Conservation (phyloP, 2,113 vertebrate species). For the Struthio camelus region DNA sequence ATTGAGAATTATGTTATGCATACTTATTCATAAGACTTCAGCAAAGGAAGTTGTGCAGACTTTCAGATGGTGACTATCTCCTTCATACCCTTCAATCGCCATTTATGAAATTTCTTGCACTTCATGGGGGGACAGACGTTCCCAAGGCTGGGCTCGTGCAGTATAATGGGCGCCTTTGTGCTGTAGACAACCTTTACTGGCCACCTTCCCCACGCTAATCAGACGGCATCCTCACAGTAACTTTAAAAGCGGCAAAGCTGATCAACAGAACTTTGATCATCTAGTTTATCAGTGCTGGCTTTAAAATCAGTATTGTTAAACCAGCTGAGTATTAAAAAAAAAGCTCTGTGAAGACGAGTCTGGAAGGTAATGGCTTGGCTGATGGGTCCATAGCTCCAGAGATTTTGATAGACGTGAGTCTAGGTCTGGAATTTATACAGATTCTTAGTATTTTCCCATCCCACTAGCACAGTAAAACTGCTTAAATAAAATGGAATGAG, state of each 20-base stretch:
- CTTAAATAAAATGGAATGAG: not conserved
- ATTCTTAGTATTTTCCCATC: constrained; percentile 4
- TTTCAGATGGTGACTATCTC: not conserved
- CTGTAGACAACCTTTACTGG: not conserved
- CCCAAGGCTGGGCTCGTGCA: not conserved
- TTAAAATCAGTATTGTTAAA: not conserved
- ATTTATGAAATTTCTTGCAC: not conserved
- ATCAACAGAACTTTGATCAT: not conserved
- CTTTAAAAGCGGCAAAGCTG: not conserved
- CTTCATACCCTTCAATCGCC: not conserved
- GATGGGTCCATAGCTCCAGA: not conserved
- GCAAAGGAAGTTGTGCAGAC: not conserved
- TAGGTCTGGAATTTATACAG: not conserved
- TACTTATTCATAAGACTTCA: not conserved
- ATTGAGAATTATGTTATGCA: not conserved
- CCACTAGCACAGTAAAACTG: not conserved
- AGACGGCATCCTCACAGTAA: not conserved
- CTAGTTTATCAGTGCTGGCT: not conserved
- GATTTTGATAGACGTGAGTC: not conserved
- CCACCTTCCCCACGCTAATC: not conserved
- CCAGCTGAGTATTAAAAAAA: constrained; percentile 7
- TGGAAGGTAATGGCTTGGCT: not conserved
- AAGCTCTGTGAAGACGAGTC: not conserved
- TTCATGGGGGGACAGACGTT: not conserved
- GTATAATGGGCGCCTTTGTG: not conserved